Conservation (phyloP, 2,113 vertebrate genomes). For the Daboia siamensis region DNA sequence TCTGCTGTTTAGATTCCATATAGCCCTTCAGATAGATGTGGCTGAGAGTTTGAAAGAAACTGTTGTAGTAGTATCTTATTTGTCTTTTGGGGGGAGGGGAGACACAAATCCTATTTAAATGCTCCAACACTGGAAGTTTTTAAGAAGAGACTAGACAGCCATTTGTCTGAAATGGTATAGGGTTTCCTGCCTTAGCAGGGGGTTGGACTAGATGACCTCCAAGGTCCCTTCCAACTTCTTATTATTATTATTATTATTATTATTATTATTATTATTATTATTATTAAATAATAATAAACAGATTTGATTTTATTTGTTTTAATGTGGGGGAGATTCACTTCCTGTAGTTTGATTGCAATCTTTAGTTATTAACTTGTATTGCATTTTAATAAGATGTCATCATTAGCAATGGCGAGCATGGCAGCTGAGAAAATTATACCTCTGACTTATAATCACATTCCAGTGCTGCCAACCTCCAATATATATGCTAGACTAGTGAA, state of each 20-base stretch:
- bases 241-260: too few species aligned
- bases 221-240: too few species aligned
- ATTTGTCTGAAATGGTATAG: too few species aligned
- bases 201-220: too few species aligned
- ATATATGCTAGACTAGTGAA: conserved; percentile 63
- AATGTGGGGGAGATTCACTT: neutral
- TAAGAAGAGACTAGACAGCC: too few species aligned
- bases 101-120: neutral
- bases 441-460: conserved; percentile 56
- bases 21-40: too few species aligned
- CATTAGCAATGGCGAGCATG: conserved; percentile 63
- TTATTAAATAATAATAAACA: neutral
- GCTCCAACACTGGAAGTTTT: too few species aligned
- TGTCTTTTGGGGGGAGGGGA: neutral
- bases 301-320: too few species aligned
- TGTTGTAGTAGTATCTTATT: too few species aligned
- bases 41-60: too few species aligned
- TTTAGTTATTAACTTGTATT: conserved; percentile 62
- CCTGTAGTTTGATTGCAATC: conserved; percentile 57
- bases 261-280: too few species aligned
- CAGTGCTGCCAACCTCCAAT: conserved; percentile 49
- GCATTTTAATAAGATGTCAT: conserved; percentile 69
- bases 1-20: neutral
- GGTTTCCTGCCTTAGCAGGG: too few species aligned
- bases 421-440: conserved; percentile 64